A percentile compares a stretch with the other conserved stretches of the same genome.
These are phyloP conservation scores for Epizoanthus scotinus DNA, from an alignment of 92 coral and sea anemone genomes.

Conservation along the genomic window DNA sequence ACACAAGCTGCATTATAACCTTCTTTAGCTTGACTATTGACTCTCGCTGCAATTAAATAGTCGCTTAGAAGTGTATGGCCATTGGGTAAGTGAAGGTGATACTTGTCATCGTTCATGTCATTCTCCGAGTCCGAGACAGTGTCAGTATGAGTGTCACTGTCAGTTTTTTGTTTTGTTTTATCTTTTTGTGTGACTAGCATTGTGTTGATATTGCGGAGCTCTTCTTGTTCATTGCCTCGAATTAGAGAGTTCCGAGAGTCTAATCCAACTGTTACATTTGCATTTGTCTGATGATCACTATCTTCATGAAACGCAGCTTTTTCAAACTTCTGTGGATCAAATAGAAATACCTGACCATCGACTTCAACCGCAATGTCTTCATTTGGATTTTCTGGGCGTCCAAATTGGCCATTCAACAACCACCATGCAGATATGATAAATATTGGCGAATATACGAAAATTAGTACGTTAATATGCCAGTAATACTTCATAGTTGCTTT, in stretches of 20 bases:
- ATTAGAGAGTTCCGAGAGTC: neutral
- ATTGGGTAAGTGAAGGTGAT: too few relatives aligned
- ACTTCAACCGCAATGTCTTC: constrained; percentile 21
- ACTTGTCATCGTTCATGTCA: too few relatives aligned
- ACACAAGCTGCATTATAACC: constrained; percentile 41
- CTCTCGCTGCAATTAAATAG: constrained; percentile 11
- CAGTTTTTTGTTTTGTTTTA: too few relatives aligned
- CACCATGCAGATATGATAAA: constrained; percentile 13
- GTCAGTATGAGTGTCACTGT: too few relatives aligned
- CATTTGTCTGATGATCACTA: neutral
- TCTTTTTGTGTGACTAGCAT: too few relatives aligned
- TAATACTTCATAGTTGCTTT: neutral
- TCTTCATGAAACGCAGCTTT: neutral
- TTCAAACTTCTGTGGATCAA: constrained; percentile 27
- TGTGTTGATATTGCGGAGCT: neutral
- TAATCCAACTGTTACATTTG: neutral
- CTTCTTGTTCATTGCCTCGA: too few relatives aligned
- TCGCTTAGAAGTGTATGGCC: neutral
- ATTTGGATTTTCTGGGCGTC: neutral
- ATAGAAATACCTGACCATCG: neutral
- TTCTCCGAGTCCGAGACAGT: too few relatives aligned
- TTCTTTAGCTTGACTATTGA: constrained; percentile 4
- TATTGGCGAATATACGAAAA: neutral
- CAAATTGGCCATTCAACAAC: neutral
- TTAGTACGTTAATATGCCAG: neutral